phyloP scores from a whole-genome alignment of 2,888 invertebrate genomes.

The Dyspetes luteomarginatus region DNA sequence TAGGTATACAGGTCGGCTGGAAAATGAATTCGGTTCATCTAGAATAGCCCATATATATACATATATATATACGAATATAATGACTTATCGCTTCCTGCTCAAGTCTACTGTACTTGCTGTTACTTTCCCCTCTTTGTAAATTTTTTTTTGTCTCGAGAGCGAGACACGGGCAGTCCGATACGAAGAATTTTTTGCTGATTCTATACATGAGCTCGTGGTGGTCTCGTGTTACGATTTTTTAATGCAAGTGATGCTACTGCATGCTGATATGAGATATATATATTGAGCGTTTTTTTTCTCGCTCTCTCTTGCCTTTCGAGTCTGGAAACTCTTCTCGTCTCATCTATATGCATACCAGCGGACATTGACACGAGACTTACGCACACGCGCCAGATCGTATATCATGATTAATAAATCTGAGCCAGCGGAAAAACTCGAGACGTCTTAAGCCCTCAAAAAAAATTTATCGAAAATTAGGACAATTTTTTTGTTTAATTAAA shows the following conservation, averaged over 20 bases:
- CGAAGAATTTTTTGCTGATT: conserved; percentile 57
- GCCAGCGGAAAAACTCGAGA: not conserved
- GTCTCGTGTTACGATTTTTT: conserved; percentile 56
- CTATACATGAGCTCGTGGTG: conserved; percentile 21
- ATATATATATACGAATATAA: not conserved
- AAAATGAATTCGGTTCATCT: too few relatives aligned
- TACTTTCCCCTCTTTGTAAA: conserved; percentile 39
- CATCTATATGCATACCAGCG: conserved; percentile 11
- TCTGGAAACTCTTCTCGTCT: conserved; percentile 34
- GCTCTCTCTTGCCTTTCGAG: conserved; percentile 9
- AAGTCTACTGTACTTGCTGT: conserved; percentile 26
- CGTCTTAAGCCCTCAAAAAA: too few relatives aligned
- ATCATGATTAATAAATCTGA: conserved; percentile 25
- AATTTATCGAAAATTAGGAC: not conserved
- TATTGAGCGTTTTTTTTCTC: not conserved
- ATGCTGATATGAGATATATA: conserved; percentile 34
- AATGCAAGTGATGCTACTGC: conserved; percentile 51
- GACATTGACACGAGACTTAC: conserved; percentile 33
- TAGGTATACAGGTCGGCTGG: too few relatives aligned
- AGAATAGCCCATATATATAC: not conserved
- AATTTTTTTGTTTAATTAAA: not conserved
- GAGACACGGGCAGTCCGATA: conserved; percentile 15
- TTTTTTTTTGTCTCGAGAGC: not conserved
- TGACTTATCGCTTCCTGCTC: conserved; percentile 37
- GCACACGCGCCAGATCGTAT: not conserved